phyloP scores from a whole-genome alignment of 2,113 vertebrate genomes.

The Murina feae region DNA sequence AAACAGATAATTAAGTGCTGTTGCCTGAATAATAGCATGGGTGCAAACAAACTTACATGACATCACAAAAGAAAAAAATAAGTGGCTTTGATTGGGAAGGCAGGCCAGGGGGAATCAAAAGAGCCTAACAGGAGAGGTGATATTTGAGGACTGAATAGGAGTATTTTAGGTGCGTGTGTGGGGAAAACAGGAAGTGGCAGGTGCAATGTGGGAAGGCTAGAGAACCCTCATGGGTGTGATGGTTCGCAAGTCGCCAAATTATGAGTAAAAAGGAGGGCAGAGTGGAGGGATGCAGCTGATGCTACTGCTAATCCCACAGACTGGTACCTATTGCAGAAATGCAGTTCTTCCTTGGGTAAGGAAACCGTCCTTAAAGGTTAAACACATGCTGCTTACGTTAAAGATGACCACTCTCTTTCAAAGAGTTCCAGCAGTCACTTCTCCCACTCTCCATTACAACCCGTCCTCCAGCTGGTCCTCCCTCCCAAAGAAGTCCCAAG shows the following conservation, averaged over 20 bases:
- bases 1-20: not conserved
- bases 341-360: not conserved
- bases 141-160: not conserved
- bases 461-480: not conserved
- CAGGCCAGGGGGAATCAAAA: not conserved
- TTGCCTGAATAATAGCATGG: not conserved
- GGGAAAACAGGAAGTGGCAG: not conserved
- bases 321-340: not conserved
- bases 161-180: not conserved
- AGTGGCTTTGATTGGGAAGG: not conserved
- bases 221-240: not conserved
- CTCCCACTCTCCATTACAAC: not conserved
- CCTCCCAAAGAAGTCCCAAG: not conserved
- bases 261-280: not conserved
- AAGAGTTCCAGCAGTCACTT: not conserved
- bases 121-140: not conserved
- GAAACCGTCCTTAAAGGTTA: not conserved
- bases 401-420: not conserved
- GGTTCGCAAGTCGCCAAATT: not conserved
- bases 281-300: not conserved
- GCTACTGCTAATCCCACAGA: not conserved
- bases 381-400: not conserved
- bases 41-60: not conserved
- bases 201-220: too few species aligned
- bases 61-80: not conserved